A percentile compares a stretch with the other conserved stretches of the same genome.
Conservation (phyloP, 2,888 invertebrate species). For the Drosophila cognata region DNA sequence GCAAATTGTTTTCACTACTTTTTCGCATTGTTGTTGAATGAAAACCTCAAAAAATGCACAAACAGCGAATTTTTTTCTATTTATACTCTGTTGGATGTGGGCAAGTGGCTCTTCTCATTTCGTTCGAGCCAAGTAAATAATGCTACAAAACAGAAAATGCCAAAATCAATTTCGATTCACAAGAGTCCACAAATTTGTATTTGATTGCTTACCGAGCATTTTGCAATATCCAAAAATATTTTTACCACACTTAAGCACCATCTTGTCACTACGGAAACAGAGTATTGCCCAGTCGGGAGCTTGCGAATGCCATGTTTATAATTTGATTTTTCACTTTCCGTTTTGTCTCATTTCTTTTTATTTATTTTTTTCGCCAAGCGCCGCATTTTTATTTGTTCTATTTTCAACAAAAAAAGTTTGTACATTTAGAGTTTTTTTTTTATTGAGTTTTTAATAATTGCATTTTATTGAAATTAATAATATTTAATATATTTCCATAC, state of each 20-base stretch:
- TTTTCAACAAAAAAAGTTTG: constrained; percentile 15
- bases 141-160: not conserved
- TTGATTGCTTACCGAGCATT: not conserved
- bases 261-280: not conserved
- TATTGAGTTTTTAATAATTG: constrained; percentile 15
- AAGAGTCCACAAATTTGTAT: not conserved
- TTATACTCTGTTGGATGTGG: constrained; percentile 5
- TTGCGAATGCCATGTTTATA: not conserved
- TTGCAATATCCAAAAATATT: not conserved
- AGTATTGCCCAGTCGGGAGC: not conserved
- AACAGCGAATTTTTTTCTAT: constrained; percentile 10
- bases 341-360: constrained; percentile 22
- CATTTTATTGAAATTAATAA: not conserved
- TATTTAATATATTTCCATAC: constrained; percentile 3
- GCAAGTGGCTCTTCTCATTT: not conserved
- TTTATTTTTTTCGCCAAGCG: constrained; percentile 46
- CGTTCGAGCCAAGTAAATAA: not conserved
- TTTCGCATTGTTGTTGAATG: constrained; percentile 38
- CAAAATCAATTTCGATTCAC: not conserved
- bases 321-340: constrained; percentile 1
- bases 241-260: not conserved
- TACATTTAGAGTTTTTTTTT: not conserved
- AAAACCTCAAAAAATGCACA: constrained; percentile 41
- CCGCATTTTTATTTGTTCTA: constrained; percentile 52
- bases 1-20: constrained; percentile 37